Conservation (phyloP, 2,888 invertebrate species). For the Hypsopygia costalis region DNA sequence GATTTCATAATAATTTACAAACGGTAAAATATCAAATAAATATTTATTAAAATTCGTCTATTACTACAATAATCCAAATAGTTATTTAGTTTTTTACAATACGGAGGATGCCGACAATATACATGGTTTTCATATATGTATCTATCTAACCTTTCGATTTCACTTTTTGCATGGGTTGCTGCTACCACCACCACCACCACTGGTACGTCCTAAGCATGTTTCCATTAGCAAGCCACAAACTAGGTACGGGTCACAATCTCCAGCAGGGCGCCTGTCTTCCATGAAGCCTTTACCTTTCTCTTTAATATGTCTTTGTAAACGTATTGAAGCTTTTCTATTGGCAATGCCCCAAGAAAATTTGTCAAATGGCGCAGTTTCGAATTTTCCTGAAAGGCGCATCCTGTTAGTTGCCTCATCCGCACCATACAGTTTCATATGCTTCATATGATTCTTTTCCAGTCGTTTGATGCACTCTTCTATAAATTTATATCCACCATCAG, state of each 20-base stretch:
- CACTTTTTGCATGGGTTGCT: constrained; percentile 13
- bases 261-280: constrained; percentile 95
- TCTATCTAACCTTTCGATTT: background rate
- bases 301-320: constrained; percentile 93
- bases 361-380: constrained; percentile 97
- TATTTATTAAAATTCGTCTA: too few relatives aligned
- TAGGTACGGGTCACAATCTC: constrained; percentile 93
- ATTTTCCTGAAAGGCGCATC: constrained; percentile 94
- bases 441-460: constrained; percentile 91
- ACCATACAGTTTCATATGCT: constrained; percentile 96
- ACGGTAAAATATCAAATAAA: too few relatives aligned
- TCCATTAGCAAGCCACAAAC: constrained; percentile 76
- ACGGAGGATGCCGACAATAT: too few relatives aligned
- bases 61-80: too few relatives aligned
- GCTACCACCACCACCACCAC: constrained; percentile 16
- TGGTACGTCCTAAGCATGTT: constrained; percentile 45
- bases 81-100: too few relatives aligned
- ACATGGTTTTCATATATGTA: background rate
- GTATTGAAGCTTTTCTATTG: constrained; percentile 94
- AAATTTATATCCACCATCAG: constrained; percentile 84
- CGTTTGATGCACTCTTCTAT: constrained; percentile 96
- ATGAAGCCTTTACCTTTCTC: constrained; percentile 95
- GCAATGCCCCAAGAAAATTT: constrained; percentile 95
- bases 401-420: constrained; percentile 95
- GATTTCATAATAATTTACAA: too few relatives aligned